A percentile compares a stretch with the other conserved stretches of the same genome.
Evolutionary conservation across 2,113 vertebrate genomes (phyloP).

Genomic region (Heterocephalus glaber): DNA sequence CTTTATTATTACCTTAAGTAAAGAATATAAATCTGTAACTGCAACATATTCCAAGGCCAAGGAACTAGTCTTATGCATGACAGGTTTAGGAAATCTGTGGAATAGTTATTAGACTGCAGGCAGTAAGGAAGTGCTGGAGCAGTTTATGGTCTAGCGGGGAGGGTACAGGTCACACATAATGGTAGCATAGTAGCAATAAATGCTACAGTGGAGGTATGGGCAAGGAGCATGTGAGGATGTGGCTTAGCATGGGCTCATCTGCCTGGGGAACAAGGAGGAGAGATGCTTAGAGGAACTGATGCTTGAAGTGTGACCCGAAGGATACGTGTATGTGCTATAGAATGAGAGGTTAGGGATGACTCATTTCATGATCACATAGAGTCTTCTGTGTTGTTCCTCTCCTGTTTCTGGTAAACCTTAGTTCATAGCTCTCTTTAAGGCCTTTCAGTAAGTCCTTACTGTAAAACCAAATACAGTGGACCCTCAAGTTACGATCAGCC

Average conservation of each 20-base stretch:
- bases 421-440: conserved; percentile 7
- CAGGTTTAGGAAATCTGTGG: background rate
- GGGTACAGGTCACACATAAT: background rate
- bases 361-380: background rate
- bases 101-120: conserved; percentile 33
- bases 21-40: background rate
- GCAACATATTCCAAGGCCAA: background rate
- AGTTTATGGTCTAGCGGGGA: background rate
- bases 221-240: background rate
- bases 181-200: background rate
- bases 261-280: background rate
- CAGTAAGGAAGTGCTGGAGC: background rate
- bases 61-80: background rate
- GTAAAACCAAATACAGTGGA: background rate
- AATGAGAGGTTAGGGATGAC: background rate
- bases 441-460: background rate
- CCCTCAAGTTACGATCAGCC: no score
- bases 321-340: background rate
- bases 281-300: background rate
- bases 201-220: background rate
- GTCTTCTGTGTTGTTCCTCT: background rate
- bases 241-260: background rate
- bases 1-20: conserved; percentile 12
- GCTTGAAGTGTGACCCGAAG: conserved; percentile 21
- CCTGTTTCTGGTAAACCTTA: background rate